Conservation (phyloP, 2,113 vertebrate species). For the Cyphomyrus plagiostoma region DNA sequence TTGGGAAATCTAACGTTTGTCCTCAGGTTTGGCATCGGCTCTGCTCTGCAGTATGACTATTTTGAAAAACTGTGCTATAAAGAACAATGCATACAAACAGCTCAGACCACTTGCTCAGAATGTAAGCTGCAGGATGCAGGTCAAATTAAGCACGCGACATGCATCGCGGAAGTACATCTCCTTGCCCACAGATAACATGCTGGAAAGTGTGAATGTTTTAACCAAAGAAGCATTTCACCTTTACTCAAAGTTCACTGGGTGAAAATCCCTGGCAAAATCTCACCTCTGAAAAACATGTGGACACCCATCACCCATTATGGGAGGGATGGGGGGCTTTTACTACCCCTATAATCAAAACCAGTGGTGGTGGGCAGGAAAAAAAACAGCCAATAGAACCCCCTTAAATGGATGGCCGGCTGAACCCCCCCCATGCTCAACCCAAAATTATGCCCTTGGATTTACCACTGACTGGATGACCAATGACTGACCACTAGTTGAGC, state of each 20-base stretch:
- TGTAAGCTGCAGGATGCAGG: neutral
- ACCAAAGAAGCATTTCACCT: neutral
- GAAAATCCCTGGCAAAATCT: neutral
- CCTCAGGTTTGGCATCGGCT: neutral
- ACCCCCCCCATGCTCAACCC: neutral
- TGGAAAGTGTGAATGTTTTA: neutral
- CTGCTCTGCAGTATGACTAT: neutral
- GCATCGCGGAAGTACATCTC: neutral
- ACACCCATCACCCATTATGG: neutral
- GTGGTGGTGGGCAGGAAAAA: too few species aligned
- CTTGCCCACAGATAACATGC: neutral
- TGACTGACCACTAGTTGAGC: neutral
- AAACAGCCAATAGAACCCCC: neutral
- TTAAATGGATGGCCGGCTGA: neutral
- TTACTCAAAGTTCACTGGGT: neutral
- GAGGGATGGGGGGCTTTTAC: too few species aligned
- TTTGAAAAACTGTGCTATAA: neutral
- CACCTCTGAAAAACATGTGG: neutral
- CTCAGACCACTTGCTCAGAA: neutral
- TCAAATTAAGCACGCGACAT: neutral
- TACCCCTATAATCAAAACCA: neutral
- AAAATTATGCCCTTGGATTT: neutral
- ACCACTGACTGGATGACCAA: neutral
- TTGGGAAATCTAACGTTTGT: neutral
- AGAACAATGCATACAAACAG: neutral